These are phyloP conservation scores for Mustela erminea DNA, from an alignment of 2,797 vertebrate genomes.

Conservation along the genomic window DNA sequence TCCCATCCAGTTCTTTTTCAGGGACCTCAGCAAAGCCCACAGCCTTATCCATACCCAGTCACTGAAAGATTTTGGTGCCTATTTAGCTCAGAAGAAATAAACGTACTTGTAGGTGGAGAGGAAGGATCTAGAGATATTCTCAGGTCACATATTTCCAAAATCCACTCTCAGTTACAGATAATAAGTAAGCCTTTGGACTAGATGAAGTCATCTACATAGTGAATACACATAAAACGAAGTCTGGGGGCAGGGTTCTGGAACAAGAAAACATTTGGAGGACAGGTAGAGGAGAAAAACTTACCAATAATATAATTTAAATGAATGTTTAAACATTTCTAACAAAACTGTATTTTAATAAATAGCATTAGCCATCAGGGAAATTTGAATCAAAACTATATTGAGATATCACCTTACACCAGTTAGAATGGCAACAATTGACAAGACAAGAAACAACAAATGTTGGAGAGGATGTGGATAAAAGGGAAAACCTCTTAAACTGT, in stretches of 20 bases:
- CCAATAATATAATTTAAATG: neutral
- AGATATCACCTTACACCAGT: too few species aligned
- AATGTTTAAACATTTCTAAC: neutral
- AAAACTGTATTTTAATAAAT: neutral
- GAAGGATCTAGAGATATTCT: neutral
- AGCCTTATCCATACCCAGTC: neutral
- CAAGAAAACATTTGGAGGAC: neutral
- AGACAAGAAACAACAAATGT: too few species aligned
- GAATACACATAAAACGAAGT: neutral
- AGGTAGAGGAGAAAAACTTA: neutral
- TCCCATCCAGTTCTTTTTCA: neutral
- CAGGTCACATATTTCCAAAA: neutral
- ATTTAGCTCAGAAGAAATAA: neutral
- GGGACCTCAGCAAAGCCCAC: neutral
- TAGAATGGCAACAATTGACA: too few species aligned
- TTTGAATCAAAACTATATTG: too few species aligned
- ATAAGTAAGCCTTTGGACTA: neutral
- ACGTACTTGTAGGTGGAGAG: neutral
- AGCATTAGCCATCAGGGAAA: too few species aligned
- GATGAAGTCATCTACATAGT: neutral
- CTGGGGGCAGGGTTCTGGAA: neutral
- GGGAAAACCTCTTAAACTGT: too few species aligned
- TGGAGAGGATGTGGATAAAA: too few species aligned
- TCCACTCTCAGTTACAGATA: neutral
- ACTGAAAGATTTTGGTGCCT: neutral